phyloP scores from a whole-genome alignment of 2,888 invertebrate genomes.

The Actias luna region DNA sequence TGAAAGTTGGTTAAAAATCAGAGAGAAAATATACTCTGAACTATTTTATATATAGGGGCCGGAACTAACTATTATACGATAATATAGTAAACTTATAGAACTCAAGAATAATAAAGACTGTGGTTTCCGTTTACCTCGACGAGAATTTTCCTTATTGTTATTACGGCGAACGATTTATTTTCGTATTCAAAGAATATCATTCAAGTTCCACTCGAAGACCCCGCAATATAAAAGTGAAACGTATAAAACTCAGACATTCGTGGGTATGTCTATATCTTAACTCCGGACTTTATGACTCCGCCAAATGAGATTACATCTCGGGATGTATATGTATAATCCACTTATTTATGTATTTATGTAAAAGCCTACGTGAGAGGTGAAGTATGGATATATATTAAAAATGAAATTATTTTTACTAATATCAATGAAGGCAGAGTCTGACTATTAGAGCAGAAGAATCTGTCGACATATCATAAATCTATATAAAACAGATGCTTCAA shows the following conservation, averaged over 20 bases:
- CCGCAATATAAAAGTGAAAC: conserved; percentile 24
- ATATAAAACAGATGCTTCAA: too few relatives aligned
- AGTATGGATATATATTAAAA: background rate
- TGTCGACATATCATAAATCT: too few relatives aligned
- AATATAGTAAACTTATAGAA: background rate
- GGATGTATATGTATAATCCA: conserved; percentile 28
- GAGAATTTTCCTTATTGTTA: background rate
- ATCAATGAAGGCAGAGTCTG: too few relatives aligned
- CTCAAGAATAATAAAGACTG: background rate
- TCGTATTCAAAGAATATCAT: conserved; percentile 16
- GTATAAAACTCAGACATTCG: conserved; percentile 27
- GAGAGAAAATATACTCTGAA: too few relatives aligned
- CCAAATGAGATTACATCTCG: conserved; percentile 31
- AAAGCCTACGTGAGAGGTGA: conserved; percentile 21
- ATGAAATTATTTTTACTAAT: too few relatives aligned
- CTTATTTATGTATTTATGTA: conserved; percentile 31
- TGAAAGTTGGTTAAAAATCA: too few relatives aligned
- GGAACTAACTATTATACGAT: too few relatives aligned
- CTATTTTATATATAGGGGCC: too few relatives aligned
- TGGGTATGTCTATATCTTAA: conserved; percentile 29
- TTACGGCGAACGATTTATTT: background rate
- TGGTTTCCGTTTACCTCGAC: background rate
- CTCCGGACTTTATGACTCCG: conserved; percentile 30
- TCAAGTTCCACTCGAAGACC: conserved; percentile 18
- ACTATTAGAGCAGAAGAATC: too few relatives aligned